Base-by-base conservation (phyloP, 2,113 vertebrate genomes). In the Grantiella picta region DNA sequence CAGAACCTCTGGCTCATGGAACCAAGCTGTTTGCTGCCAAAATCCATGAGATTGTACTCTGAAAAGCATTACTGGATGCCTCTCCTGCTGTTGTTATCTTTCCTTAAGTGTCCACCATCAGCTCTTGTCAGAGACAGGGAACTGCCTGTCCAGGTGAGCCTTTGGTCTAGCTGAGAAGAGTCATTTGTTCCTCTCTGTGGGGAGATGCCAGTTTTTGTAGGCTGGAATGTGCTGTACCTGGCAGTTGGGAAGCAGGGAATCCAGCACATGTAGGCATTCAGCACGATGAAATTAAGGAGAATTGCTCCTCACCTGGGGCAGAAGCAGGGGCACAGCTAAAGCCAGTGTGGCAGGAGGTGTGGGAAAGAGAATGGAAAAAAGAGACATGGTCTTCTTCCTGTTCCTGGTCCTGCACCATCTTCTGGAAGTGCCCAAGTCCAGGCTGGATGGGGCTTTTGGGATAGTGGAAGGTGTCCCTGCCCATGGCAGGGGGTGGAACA, bases 21-120 rank as follows among this genome's bases (percentile, higher is more conserved):
- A 56, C 45, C n/a, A 61, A 88, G 59, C 42, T 54, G 40, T 61
- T 69, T 76, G 45, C 90, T 96, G 92, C 85, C 90, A 93, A 88
- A 87, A 72, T 65, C 82, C 3, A 1, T 7, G 57, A 75, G 56
- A 73, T 44, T 78, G 60, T n/a, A 4, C 81, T 64, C 66, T 53
- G 72, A 93, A 85, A 89, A 93, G 85, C 70, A 72, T 36, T 88
- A 31, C 66, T 53, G 82, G 70, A 36, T 82, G 82, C 44, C 65
- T 82, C 56, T 92, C 77, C 56, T 79, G 45, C 66, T 88, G 86
- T 20, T 83, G 77, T 17, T 73, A 64, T 65, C 88, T 72, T 63
- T 47, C 47, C 70, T 44, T 24, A 56, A 79, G 75, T 59, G 85
- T 35, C 82, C 50, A 31, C 45, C 31, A 80, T 22, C 38, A 77